A percentile compares a stretch with the other conserved stretches of the same genome.
Conservation (phyloP, 2,113 vertebrate genomes). For the Bufo bufo region DNA sequence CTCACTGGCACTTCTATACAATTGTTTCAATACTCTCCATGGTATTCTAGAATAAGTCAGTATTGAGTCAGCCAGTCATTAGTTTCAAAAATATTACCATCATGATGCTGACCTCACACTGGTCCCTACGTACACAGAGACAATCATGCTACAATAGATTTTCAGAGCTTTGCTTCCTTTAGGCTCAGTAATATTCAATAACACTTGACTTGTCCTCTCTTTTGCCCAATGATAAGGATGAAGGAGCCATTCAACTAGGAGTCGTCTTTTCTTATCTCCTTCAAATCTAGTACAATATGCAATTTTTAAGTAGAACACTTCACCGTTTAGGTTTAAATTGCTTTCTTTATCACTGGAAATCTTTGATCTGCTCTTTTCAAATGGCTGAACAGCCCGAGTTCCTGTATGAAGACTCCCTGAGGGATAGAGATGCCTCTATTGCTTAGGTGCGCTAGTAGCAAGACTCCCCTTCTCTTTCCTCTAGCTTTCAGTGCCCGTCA, state of each 20-base stretch:
- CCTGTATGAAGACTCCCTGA: neutral
- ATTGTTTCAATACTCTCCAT: no score
- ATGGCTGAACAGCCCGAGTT: conserved; percentile 54
- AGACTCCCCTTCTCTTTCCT: conserved; percentile 7
- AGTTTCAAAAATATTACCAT: no score
- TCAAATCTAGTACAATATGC: neutral
- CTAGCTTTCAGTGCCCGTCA: neutral
- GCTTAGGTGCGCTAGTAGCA: neutral
- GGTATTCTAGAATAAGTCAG: no score
- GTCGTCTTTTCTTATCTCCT: neutral
- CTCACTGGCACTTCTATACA: no score
- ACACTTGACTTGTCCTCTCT: neutral
- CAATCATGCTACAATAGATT: no score
- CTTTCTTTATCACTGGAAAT: neutral
- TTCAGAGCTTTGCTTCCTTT: neutral
- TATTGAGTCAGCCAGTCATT: no score
- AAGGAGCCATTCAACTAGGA: neutral
- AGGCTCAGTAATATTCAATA: neutral
- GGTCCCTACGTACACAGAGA: no score
- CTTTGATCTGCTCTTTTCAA: conserved; percentile 2
- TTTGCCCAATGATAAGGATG: neutral
- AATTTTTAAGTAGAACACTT: neutral
- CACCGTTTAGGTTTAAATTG: neutral
- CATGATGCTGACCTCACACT: no score
- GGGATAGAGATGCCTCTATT: neutral